Base-by-base conservation (phyloP, 2,888 invertebrate genomes). In the Nipponacmea schrenckii region DNA sequence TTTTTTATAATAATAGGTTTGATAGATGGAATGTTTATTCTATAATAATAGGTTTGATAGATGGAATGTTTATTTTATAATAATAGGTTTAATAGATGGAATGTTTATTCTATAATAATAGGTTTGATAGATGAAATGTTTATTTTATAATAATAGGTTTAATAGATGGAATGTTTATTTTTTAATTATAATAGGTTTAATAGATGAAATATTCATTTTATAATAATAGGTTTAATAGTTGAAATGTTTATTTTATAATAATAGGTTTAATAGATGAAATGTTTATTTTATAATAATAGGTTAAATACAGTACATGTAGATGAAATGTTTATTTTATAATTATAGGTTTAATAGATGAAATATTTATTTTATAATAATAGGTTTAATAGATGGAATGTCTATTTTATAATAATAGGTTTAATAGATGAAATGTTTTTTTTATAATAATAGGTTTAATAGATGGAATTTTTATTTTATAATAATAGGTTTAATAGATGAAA, bases 401-500 rank as follows among this genome's bases (percentile, higher is more conserved):
- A 8, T 39, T 39, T 56, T 56, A 12, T 72, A 69, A n/a, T n/a
- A n/a, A 0, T 74, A 86, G 86, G 86, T 39, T 72, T 87, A 50
- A 76, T 77, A 64, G 81, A 82, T 44, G 79, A 77, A 56, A n/a
- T n/a, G n/a, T n/a, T n/a, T n/a, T n/a, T n/a, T n/a, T n/a, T n/a
- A n/a, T n/a, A n/a, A n/a, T n/a, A n/a, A n/a, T n/a, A n/a, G n/a
- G n/a, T n/a, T 39, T 39, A 8, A 8, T 39, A 39, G 10, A 31
- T 31, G 39, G 8, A 8, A 39, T 39, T 2, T 39, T 39, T 31
- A 8, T 39, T 39, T 56, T 56, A 12, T 72, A 69, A n/a, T n/a
- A n/a, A 0, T 74, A 86, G 86, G 86, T 39, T 72, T 87, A 50
- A 76, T 77, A 64, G 81, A 82, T 44, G 79, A 77, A 56, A 85